Percentiles rank a stretch among this genome's conserved stretches.
Evolutionary conservation across 2,113 vertebrate species (phyloP).

Genomic region (Pseudorectes ferrugineus): DNA sequence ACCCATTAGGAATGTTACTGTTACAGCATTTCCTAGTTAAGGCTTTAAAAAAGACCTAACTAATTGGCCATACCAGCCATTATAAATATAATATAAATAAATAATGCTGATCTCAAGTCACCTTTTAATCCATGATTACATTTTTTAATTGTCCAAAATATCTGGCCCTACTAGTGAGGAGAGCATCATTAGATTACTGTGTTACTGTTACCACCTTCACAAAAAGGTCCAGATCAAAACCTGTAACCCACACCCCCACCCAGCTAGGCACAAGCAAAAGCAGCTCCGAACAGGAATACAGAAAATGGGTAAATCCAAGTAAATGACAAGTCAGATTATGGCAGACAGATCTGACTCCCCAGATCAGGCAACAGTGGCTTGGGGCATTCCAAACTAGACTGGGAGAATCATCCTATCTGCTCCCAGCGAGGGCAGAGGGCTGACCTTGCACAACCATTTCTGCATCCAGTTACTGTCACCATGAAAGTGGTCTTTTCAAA

Average conservation of each 20-base stretch:
- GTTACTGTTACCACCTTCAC: background rate
- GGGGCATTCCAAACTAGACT: background rate
- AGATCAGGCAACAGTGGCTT: background rate
- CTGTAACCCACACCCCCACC: background rate
- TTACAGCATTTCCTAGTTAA: background rate
- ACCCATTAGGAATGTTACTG: background rate
- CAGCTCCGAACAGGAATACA: background rate
- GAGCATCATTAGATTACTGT: background rate
- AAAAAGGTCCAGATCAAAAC: background rate
- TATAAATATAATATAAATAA: background rate
- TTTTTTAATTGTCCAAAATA: background rate
- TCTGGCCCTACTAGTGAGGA: background rate
- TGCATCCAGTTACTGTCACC: background rate
- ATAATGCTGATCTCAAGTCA: background rate
- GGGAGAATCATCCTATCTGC: background rate
- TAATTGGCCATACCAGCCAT: background rate
- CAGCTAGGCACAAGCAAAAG: background rate
- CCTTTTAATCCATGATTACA: background rate
- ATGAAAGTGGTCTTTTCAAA: fast-evolving
- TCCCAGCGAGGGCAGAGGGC: background rate
- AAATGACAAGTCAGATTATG: background rate
- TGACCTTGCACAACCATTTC: background rate
- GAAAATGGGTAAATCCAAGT: background rate
- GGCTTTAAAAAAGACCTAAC: background rate
- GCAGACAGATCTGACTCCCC: background rate